Conservation (phyloP, 1,140 invertebrate species). For the Formica exsecta region DNA sequence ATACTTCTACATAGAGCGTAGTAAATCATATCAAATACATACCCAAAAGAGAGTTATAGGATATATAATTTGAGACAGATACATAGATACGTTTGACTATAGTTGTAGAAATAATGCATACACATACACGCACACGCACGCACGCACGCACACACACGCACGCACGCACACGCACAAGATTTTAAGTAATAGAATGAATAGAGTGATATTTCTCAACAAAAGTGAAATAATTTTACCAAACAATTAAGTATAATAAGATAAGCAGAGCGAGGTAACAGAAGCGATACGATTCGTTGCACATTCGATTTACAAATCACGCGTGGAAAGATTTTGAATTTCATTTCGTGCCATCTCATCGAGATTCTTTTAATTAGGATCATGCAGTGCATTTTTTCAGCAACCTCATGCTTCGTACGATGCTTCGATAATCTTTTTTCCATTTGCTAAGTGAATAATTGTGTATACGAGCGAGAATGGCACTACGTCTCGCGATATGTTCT, state of each 20-base stretch:
- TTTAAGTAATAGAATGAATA: not conserved
- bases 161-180: not conserved
- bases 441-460: conserved; percentile 33
- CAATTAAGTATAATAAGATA: not conserved
- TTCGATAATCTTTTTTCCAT: not conserved
- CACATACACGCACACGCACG: not conserved
- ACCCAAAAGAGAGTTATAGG: not conserved
- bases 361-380: conserved; percentile 26
- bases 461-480: conserved; percentile 9
- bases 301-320: not conserved
- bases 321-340: conserved; percentile 23
- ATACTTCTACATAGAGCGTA: not conserved
- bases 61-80: not conserved
- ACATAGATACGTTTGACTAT: not conserved
- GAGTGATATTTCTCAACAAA: not conserved
- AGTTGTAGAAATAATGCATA: not conserved
- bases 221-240: conserved; percentile 21
- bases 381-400: conserved; percentile 32
- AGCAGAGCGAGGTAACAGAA: conserved; percentile 29
- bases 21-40: conserved; percentile 9
- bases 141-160: not conserved
- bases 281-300: conserved; percentile 4
- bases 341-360: conserved; percentile 23
- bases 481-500: not conserved
- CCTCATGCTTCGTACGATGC: conserved; percentile 21